Evolutionary conservation across 2,113 vertebrate species (phyloP).

Genomic region (Ctenomys sociabilis): DNA sequence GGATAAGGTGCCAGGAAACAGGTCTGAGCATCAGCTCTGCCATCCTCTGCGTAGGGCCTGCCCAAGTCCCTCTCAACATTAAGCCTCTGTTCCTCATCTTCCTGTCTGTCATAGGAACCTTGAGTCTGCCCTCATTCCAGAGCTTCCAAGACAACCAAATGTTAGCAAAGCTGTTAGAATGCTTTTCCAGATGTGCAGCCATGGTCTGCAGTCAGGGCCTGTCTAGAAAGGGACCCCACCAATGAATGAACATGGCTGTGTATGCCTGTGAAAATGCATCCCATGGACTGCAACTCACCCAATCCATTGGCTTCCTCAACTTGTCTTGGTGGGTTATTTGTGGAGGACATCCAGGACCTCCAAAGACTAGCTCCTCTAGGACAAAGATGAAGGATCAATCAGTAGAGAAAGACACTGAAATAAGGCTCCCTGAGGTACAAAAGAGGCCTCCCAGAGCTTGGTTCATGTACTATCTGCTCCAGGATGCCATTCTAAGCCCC

Average conservation of each 20-base stretch:
- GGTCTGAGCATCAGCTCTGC: neutral
- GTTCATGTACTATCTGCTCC: neutral
- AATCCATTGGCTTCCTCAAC: constrained; percentile 40
- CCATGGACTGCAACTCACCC: constrained; percentile 82
- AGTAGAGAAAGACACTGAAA: neutral
- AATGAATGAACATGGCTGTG: neutral
- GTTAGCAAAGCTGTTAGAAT: neutral
- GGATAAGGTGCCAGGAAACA: neutral
- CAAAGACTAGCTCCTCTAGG: constrained; percentile 85
- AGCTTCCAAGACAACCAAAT: neutral
- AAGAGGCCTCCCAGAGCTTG: neutral
- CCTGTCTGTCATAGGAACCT: constrained; percentile 20
- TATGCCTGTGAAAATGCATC: neutral
- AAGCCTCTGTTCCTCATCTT: neutral
- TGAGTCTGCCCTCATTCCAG: neutral
- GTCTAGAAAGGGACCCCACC: constrained; percentile 1
- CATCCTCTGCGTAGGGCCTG: neutral
- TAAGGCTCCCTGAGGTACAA: neutral
- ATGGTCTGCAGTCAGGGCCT: neutral
- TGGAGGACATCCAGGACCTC: constrained; percentile 89
- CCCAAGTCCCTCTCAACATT: neutral
- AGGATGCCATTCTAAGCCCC: neutral
- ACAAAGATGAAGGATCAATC: neutral
- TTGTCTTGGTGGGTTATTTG: constrained; percentile 61
- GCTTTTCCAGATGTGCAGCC: neutral